These are phyloP conservation scores for Samia ricini DNA, from an alignment of 1,140 invertebrate genomes.

Conservation along the genomic window DNA sequence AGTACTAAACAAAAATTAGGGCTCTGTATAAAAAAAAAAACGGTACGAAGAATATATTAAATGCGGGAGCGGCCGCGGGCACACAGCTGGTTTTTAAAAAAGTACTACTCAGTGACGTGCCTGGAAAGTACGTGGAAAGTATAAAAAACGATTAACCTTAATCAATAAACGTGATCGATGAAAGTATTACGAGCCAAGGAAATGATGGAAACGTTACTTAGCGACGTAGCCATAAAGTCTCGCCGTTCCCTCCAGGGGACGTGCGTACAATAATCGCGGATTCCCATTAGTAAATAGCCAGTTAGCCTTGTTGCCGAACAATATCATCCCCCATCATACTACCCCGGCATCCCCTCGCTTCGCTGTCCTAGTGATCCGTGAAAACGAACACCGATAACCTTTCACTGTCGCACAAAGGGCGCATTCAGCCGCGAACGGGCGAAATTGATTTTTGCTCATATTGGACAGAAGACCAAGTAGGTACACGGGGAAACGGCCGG, in stretches of 20 bases:
- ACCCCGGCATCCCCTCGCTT: constrained; percentile 28
- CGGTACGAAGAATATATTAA: too few species aligned
- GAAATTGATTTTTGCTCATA: constrained; percentile 72
- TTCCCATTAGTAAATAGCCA: constrained; percentile 31
- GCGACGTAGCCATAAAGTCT: constrained; percentile 3
- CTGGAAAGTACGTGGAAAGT: background rate
- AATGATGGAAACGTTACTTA: constrained; percentile 6
- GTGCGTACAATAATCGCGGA: background rate
- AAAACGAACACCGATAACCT: constrained; percentile 67
- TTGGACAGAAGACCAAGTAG: constrained; percentile 32
- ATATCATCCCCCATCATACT: background rate
- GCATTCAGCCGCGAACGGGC: constrained; percentile 56
- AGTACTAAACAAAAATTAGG: too few species aligned
- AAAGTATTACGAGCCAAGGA: background rate
- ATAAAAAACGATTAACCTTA: background rate
- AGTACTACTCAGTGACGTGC: too few species aligned
- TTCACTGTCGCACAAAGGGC: constrained; percentile 62
- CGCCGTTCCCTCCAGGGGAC: constrained; percentile 12
- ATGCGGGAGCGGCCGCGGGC: too few species aligned
- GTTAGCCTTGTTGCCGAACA: too few species aligned
- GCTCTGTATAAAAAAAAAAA: too few species aligned
- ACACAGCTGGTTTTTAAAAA: too few species aligned
- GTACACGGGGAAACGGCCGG: constrained; percentile 16
- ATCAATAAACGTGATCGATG: constrained; percentile 1
- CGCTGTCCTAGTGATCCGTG: constrained; percentile 51